phyloP scores from a whole-genome alignment of 2,113 vertebrate genomes.

The Trematocara zebra region DNA sequence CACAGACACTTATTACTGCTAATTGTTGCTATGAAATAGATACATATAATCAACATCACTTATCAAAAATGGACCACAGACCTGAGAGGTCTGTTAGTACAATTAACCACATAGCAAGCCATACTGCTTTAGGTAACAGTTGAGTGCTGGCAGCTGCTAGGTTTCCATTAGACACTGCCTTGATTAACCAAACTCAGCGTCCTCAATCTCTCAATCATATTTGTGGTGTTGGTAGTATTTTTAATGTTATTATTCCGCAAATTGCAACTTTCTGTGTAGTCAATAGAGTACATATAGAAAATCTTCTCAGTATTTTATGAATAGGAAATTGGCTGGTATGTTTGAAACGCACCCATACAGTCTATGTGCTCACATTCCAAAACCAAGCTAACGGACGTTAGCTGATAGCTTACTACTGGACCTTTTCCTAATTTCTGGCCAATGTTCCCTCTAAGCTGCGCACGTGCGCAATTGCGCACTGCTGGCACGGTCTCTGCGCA shows the following conservation, averaged over 20 bases:
- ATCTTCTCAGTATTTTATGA: not conserved
- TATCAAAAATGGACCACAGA: not conserved
- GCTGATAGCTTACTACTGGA: not conserved
- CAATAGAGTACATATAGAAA: not conserved
- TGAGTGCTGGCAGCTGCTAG: not conserved
- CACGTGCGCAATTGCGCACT: too few relatives aligned
- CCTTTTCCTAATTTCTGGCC: not conserved
- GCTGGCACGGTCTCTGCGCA: too few relatives aligned
- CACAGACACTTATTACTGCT: not conserved
- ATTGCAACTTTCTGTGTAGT: not conserved
- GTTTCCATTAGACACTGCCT: not conserved
- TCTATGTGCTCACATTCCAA: not conserved
- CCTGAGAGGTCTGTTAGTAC: not conserved
- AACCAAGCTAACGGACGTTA: not conserved
- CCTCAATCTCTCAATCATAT: not conserved
- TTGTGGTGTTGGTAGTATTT: not conserved
- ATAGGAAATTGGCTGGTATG: not conserved
- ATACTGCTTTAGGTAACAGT: not conserved
- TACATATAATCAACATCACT: not conserved
- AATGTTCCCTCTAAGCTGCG: too few relatives aligned
- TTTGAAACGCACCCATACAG: not conserved
- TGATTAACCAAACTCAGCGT: not conserved
- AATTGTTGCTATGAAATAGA: not conserved
- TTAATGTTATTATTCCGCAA: not conserved
- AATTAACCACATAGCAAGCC: not conserved